These are phyloP conservation scores for Polypedilum vanderplanki DNA, from an alignment of 1,140 invertebrate genomes.

Conservation along the genomic window DNA sequence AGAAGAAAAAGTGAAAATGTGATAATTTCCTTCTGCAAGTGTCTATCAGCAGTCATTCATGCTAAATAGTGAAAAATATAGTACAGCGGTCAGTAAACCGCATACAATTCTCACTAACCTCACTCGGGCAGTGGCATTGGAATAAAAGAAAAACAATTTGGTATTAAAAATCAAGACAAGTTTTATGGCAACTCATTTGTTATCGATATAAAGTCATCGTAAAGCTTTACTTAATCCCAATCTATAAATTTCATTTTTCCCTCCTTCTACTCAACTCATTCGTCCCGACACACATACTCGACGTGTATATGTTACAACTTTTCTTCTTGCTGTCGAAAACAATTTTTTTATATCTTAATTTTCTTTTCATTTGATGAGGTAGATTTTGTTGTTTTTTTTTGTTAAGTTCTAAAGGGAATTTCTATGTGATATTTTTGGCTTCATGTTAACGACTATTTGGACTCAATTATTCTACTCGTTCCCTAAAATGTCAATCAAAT, in stretches of 20 bases:
- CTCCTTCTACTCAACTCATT: too few relatives aligned
- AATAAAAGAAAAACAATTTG: constrained; percentile 3
- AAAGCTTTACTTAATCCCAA: constrained; percentile 12
- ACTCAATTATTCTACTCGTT: too few relatives aligned
- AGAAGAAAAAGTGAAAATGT: not conserved
- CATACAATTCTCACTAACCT: too few relatives aligned
- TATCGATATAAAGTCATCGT: constrained; percentile 6
- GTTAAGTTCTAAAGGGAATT: too few relatives aligned
- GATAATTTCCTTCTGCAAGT: not conserved
- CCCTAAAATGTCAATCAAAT: too few relatives aligned
- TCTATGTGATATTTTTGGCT: too few relatives aligned
- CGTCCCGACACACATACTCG: too few relatives aligned
- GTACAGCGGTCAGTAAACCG: not conserved
- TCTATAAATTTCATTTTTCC: not conserved
- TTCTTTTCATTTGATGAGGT: too few relatives aligned
- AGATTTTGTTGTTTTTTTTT: too few relatives aligned
- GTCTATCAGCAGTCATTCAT: not conserved
- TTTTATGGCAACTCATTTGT: constrained; percentile 6
- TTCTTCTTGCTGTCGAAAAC: not conserved
- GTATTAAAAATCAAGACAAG: constrained; percentile 13
- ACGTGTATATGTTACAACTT: not conserved
- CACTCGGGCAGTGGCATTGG: not conserved
- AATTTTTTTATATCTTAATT: too few relatives aligned
- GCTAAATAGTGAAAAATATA: not conserved
- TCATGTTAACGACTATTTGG: too few relatives aligned